These are phyloP conservation scores for Toxostoma redivivum DNA, from an alignment of 2,113 vertebrate genomes.

Conservation along the genomic window DNA sequence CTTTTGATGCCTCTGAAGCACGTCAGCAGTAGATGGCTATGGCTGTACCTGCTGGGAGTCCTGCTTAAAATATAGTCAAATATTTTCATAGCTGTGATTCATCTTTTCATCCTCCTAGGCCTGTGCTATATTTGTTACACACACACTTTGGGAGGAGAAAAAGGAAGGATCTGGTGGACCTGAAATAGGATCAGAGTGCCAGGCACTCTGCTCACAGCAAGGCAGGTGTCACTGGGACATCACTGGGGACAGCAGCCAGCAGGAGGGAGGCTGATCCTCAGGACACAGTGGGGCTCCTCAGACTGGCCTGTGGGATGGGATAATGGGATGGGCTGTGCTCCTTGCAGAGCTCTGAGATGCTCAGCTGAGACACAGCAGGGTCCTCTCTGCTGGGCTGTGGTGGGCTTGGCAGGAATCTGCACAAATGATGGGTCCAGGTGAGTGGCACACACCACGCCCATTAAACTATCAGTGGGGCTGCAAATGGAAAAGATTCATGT, in stretches of 20 bases:
- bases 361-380: rapidly evolving
- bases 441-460: neutral
- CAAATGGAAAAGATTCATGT: neutral
- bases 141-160: neutral
- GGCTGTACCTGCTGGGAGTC: neutral
- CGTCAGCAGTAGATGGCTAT: neutral
- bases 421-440: neutral
- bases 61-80: neutral
- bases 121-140: neutral
- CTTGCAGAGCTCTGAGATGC: neutral
- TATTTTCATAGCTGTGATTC: neutral
- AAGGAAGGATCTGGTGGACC: neutral
- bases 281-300: rapidly evolving
- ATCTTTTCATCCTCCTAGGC: neutral
- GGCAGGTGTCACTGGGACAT: neutral
- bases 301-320: neutral
- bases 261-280: neutral
- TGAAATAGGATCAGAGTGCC: neutral
- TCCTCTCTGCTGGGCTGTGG: rapidly evolving
- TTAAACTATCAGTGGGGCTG: neutral
- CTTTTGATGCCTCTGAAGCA: neutral
- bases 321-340: neutral
- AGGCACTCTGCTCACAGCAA: neutral
- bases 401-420: neutral
- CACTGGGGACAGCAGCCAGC: rapidly evolving